A percentile compares a stretch with the other conserved stretches of the same genome.
Conservation (phyloP, 1,140 invertebrate genomes). For the Orius laevigatus region DNA sequence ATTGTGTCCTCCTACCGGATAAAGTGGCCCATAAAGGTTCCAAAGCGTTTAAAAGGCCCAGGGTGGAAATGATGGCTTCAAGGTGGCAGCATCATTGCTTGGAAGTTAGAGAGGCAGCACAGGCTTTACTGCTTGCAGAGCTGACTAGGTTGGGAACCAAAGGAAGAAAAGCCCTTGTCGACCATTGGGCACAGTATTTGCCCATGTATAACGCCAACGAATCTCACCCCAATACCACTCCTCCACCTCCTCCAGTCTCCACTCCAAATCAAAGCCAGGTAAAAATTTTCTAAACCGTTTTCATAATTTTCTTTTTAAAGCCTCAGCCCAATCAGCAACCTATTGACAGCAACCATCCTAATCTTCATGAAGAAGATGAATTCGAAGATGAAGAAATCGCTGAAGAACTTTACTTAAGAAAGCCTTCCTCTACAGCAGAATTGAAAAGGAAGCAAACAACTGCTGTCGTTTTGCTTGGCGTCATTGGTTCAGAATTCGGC, state of each 20-base stretch:
- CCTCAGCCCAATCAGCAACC: conserved; percentile 1
- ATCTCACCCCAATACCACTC: conserved; percentile 27
- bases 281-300: neutral
- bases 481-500: conserved; percentile 96
- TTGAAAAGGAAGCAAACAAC: conserved; percentile 90
- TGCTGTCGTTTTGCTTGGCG: conserved; percentile 87
- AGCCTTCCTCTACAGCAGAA: conserved; percentile 70
- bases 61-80: conserved; percentile 92
- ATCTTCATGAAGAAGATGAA: conserved; percentile 49
- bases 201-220: conserved; percentile 59
- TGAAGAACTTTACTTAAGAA: conserved; percentile 42
- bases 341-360: conserved; percentile 8
- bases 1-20: conserved; percentile 90
- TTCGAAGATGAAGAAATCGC: conserved; percentile 63
- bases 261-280: conserved; percentile 5
- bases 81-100: conserved; percentile 97
- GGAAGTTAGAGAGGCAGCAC: conserved; percentile 86
- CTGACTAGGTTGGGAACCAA: conserved; percentile 78
- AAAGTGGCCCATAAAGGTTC: conserved; percentile 53
- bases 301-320: neutral
- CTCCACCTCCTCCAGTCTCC: conserved; percentile 2
- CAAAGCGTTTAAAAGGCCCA: conserved; percentile 73
- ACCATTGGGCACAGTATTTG: conserved; percentile 87
- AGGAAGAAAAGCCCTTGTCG: conserved; percentile 80
- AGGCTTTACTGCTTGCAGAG: conserved; percentile 87